These are phyloP conservation scores for Acrocephalus kingi DNA, from an alignment of 2,113 vertebrate genomes.

Conservation along the genomic window DNA sequence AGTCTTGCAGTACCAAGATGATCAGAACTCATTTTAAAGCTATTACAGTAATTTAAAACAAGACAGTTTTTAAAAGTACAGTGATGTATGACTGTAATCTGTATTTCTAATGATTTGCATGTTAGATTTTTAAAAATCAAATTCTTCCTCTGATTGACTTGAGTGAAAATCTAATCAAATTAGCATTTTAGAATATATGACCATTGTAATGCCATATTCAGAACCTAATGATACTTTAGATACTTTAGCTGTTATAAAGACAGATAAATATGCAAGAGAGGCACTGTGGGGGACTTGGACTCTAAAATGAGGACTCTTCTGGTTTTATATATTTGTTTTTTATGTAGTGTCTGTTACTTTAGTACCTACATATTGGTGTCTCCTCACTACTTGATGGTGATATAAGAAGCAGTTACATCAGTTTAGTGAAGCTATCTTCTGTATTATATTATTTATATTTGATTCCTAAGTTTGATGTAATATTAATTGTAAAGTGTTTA, in stretches of 20 bases:
- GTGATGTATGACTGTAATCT: background rate
- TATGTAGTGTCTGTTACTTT: background rate
- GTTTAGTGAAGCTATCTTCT: background rate
- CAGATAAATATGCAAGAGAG: background rate
- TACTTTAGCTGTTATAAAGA: background rate
- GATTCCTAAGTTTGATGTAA: background rate
- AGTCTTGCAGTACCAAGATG: background rate
- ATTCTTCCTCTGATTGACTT: background rate
- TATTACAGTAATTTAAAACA: constrained; percentile 5
- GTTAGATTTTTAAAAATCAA: background rate
- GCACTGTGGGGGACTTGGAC: background rate
- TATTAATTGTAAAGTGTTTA: background rate
- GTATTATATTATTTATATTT: background rate
- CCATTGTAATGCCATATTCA: constrained; percentile 3
- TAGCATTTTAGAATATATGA: constrained; percentile 1
- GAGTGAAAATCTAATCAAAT: constrained; percentile 33
- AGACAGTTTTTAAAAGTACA: background rate
- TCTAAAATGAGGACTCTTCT: background rate
- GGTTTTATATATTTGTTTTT: background rate
- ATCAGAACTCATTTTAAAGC: constrained; percentile 14
- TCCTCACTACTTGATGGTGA: background rate
- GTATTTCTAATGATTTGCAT: background rate
- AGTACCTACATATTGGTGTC: background rate
- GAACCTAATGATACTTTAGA: background rate
- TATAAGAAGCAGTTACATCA: background rate